A percentile compares a stretch with the other conserved stretches of the same genome.
These are phyloP conservation scores for Girardinichthys multiradiatus DNA, from an alignment of 2,113 vertebrate genomes.

Conservation along the genomic window DNA sequence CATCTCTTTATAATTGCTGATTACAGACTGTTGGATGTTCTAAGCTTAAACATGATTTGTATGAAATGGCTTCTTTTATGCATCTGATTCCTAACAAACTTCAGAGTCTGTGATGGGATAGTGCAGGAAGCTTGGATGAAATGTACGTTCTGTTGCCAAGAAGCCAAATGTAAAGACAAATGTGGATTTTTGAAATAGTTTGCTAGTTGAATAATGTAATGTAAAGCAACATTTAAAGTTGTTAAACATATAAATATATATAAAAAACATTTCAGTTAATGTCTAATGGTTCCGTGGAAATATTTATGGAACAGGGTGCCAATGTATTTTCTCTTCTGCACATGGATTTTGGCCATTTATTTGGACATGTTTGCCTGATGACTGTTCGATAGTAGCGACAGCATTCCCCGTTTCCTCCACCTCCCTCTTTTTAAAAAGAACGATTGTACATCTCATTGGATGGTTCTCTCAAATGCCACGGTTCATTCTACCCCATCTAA, in stretches of 20 bases:
- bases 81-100: slow-evolving; percentile 26
- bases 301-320: slow-evolving; percentile 59
- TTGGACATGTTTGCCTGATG: slow-evolving; percentile 36
- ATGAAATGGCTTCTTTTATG: slow-evolving; percentile 6
- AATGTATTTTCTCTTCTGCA: slow-evolving; percentile 69
- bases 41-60: not conserved
- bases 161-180: slow-evolving; percentile 56
- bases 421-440: slow-evolving; percentile 51
- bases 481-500: slow-evolving; percentile 81
- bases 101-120: slow-evolving; percentile 15
- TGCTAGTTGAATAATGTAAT: slow-evolving; percentile 63
- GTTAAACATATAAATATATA: slow-evolving; percentile 51
- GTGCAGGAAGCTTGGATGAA: slow-evolving; percentile 24
- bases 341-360: slow-evolving; percentile 32
- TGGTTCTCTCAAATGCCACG: slow-evolving; percentile 67
- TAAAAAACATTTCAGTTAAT: slow-evolving; percentile 50
- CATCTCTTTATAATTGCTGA: not conserved
- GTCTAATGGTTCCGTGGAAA: slow-evolving; percentile 51
- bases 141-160: slow-evolving; percentile 50
- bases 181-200: slow-evolving; percentile 46
- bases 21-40: not conserved
- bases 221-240: slow-evolving; percentile 58
- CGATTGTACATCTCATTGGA: slow-evolving; percentile 68
- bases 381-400: slow-evolving; percentile 19
- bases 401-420: slow-evolving; percentile 15